Evolutionary conservation across 2,797 vertebrate genomes (phyloP).

Genomic region (Rallus crepitans): DNA sequence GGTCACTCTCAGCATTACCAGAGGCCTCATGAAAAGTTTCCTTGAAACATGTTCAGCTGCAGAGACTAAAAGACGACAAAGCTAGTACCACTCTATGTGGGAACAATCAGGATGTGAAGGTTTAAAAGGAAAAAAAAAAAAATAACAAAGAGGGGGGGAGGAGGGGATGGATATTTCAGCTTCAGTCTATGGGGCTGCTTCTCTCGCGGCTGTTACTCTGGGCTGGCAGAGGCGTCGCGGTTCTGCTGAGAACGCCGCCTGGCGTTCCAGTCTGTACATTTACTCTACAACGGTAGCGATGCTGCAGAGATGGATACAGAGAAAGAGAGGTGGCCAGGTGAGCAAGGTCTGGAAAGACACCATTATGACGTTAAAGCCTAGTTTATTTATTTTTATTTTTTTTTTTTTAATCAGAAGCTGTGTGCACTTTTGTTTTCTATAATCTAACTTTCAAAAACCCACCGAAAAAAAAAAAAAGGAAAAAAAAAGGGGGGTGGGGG

Average conservation of each 20-base stretch:
- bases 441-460: conserved; percentile 87
- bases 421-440: conserved; percentile 90
- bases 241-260: conserved; percentile 66
- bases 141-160: not conserved
- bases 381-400: conserved; percentile 58
- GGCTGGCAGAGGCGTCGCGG: conserved; percentile 73
- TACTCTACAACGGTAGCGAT: conserved; percentile 55
- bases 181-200: conserved; percentile 37
- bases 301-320: conserved; percentile 65
- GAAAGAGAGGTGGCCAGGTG: conserved; percentile 41
- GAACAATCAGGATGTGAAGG: conserved; percentile 54
- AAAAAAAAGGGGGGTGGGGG: too few species aligned
- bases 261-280: conserved; percentile 58
- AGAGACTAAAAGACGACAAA: conserved; percentile 72
- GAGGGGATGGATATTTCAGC: not conserved
- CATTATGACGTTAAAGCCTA: conserved; percentile 76
- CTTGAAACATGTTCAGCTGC: conserved; percentile 67
- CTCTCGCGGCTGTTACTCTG: conserved; percentile 56
- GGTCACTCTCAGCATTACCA: conserved; percentile 71
- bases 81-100: conserved; percentile 33
- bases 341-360: conserved; percentile 69
- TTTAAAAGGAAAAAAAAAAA: not conserved
- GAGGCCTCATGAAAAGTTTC: conserved; percentile 60
- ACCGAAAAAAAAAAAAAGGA: not conserved
- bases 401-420: conserved; percentile 87